Evolutionary conservation across 1,140 invertebrate species (phyloP).

Genomic region (Myzus persicae): DNA sequence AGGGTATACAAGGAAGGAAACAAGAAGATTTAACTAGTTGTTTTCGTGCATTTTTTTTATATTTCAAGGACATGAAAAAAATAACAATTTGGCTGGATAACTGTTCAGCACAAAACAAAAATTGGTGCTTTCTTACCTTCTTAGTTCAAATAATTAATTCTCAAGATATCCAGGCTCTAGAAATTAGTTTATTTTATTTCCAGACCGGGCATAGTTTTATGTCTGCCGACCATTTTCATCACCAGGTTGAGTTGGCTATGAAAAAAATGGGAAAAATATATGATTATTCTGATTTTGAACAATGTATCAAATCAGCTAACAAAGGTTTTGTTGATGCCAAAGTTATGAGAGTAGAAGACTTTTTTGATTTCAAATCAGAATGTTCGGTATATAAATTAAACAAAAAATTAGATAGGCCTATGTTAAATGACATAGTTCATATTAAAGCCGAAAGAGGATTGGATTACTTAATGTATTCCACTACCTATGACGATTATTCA

Average conservation of each 20-base stretch:
- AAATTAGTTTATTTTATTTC: slow-evolving; percentile 61
- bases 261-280: slow-evolving; percentile 18
- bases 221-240: slow-evolving; percentile 63
- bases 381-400: not conserved
- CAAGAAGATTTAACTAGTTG: no score
- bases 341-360: not conserved
- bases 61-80: not conserved
- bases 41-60: not conserved
- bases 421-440: not conserved
- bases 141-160: not conserved
- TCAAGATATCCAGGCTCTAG: not conserved
- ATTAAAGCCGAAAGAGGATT: not conserved
- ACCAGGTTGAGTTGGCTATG: slow-evolving; percentile 61
- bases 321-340: not conserved
- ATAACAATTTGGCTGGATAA: not conserved
- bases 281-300: slow-evolving; percentile 56
- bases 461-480: not conserved
- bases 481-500: not conserved
- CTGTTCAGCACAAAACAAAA: not conserved
- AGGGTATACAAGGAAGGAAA: no score
- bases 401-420: not conserved
- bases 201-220: slow-evolving; percentile 63
- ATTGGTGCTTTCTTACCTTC: not conserved
- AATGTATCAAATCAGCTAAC: not conserved
- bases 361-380: not conserved